These are phyloP conservation scores for Conchocele bisecta DNA, from an alignment of 2,888 invertebrate genomes.

Conservation along the genomic window DNA sequence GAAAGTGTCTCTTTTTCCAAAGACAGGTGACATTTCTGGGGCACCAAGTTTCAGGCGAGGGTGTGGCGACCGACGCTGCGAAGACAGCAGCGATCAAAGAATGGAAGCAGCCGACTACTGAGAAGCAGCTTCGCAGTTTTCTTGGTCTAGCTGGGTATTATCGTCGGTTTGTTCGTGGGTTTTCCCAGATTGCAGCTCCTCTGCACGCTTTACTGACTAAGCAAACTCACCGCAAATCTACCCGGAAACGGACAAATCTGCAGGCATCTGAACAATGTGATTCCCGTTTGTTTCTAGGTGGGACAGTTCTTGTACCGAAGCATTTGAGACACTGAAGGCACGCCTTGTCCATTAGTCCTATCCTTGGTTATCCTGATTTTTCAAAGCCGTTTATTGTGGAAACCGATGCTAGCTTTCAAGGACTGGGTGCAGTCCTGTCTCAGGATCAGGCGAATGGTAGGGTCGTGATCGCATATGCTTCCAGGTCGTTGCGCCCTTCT, in stretches of 20 bases:
- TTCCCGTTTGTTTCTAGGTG: neutral
- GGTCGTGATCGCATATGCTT: conserved; percentile 50
- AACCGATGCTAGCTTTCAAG: conserved; percentile 45
- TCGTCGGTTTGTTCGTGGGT: conserved; percentile 17
- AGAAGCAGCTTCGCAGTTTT: conserved; percentile 22
- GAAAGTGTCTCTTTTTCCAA: no score
- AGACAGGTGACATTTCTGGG: conserved; percentile 5
- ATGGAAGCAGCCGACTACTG: conserved; percentile 4
- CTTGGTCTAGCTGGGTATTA: conserved; percentile 15
- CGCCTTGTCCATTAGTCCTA: no score
- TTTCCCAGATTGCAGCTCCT: conserved; percentile 42
- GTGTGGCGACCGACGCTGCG: neutral
- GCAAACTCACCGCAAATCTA: no score
- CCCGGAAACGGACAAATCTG: no score
- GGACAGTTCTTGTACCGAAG: no score
- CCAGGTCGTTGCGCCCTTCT: conserved; percentile 35
- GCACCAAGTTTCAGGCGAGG: neutral
- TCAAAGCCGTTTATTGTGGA: no score
- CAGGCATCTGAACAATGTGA: no score
- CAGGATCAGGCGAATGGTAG: conserved; percentile 42
- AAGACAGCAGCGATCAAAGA: neutral
- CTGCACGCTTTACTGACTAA: conserved; percentile 15
- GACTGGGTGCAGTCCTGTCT: conserved; percentile 47
- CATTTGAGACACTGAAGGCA: no score
- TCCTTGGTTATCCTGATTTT: no score